Evolutionary conservation across 2,888 invertebrate species (phyloP).

Genomic region (Hipparchia semele): DNA sequence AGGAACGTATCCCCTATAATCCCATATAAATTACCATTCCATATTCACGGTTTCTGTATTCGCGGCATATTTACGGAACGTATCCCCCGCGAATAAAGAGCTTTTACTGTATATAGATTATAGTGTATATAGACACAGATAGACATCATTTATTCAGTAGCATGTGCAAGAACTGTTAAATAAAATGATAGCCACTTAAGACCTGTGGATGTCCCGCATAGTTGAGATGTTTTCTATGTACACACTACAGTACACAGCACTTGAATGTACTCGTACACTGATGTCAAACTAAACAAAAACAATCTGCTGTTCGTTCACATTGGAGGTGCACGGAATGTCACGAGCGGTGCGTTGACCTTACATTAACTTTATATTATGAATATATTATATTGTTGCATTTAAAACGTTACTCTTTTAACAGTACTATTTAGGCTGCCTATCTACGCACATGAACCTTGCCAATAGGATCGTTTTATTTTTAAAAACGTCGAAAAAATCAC

Average conservation of each 20-base stretch:
- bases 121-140: neutral
- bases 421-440: neutral
- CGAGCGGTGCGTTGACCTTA: slow-evolving; percentile 28
- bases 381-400: neutral
- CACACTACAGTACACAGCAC: neutral
- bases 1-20: too few relatives aligned
- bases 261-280: neutral
- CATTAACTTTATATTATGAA: neutral
- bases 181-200: neutral
- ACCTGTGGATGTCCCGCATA: neutral
- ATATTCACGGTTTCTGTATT: too few relatives aligned
- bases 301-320: slow-evolving; percentile 30
- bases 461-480: too few relatives aligned
- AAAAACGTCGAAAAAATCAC: too few relatives aligned
- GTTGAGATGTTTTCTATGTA: slow-evolving; percentile 1
- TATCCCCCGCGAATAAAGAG: too few relatives aligned
- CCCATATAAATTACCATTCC: too few relatives aligned
- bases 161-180: neutral
- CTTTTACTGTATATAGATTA: too few relatives aligned
- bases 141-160: neutral
- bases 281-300: slow-evolving; percentile 18
- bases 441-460: too few relatives aligned
- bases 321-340: slow-evolving; percentile 30
- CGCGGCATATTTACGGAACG: too few relatives aligned
- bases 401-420: neutral